These are phyloP conservation scores for Lepidurus arcticus DNA, from an alignment of 1,140 invertebrate genomes.

Conservation along the genomic window DNA sequence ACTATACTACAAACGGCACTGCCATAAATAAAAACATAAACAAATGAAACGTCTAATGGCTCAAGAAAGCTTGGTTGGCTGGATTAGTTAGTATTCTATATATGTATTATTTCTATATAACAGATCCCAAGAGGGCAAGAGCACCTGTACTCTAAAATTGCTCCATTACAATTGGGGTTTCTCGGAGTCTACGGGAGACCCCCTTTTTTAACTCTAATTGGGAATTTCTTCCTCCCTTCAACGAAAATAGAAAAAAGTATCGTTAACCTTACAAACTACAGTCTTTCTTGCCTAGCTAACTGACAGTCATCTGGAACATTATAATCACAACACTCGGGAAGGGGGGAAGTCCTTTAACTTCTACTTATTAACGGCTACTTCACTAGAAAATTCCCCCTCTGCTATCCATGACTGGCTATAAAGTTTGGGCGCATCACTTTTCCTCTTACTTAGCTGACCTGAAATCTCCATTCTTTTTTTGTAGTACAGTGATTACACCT, in stretches of 20 bases:
- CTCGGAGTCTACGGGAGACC: neutral
- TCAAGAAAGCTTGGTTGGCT: too few relatives aligned
- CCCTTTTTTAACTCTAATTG: neutral
- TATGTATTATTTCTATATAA: too few relatives aligned
- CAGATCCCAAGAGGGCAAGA: too few relatives aligned
- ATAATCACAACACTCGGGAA: neutral
- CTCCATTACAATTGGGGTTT: neutral
- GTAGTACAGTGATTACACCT: neutral
- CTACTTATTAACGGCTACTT: neutral
- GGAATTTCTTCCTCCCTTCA: neutral
- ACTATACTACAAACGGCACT: too few relatives aligned
- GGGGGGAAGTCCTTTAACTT: neutral
- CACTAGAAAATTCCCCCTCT: neutral
- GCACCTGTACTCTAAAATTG: neutral
- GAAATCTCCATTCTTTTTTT: neutral
- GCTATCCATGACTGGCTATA: constrained; percentile 1
- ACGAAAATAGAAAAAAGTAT: neutral
- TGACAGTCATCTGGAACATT: neutral
- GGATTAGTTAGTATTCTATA: too few relatives aligned
- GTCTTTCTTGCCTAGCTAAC: neutral
- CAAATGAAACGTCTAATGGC: too few relatives aligned
- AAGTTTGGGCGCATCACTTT: constrained; percentile 1
- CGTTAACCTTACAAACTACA: neutral
- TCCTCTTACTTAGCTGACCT: neutral
- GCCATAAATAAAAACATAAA: too few relatives aligned